Conservation (phyloP, 2,113 vertebrate species). For the Ciconia stormi region DNA sequence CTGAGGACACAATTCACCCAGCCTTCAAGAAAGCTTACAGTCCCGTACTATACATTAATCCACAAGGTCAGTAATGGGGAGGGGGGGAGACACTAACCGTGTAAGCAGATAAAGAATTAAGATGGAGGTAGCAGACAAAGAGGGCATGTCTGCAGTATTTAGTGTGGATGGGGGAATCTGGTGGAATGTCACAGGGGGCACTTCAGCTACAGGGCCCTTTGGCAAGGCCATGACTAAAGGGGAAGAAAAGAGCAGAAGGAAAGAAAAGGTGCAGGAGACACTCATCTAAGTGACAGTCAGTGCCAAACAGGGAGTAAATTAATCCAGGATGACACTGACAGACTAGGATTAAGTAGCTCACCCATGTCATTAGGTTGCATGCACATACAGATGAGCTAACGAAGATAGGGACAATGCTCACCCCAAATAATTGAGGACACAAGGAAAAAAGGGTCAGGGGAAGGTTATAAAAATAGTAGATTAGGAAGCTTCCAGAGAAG, state of each 20-base stretch:
- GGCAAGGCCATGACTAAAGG: neutral
- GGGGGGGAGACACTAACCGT: slow-evolving; percentile 8
- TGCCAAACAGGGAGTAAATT: slow-evolving; percentile 58
- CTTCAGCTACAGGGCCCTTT: neutral
- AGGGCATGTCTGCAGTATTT: slow-evolving; percentile 3
- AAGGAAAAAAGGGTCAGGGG: slow-evolving; percentile 7
- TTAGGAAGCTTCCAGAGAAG: slow-evolving; percentile 23
- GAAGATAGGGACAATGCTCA: slow-evolving; percentile 55
- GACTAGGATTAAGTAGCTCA: slow-evolving; percentile 69
- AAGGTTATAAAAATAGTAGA: slow-evolving; percentile 43
- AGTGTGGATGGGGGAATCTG: neutral
- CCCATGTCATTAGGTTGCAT: slow-evolving; percentile 57
- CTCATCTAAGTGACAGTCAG: slow-evolving; percentile 30
- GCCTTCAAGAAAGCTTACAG: slow-evolving; percentile 71
- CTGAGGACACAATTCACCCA: slow-evolving; percentile 69
- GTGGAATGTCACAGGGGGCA: slow-evolving; percentile 54
- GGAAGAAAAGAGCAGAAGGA: slow-evolving; percentile 2
- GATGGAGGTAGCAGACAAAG: slow-evolving; percentile 66
- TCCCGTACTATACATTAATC: slow-evolving; percentile 67
- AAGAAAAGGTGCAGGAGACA: slow-evolving; percentile 36
- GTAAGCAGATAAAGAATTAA: slow-evolving; percentile 68
- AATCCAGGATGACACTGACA: slow-evolving; percentile 63
- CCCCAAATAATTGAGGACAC: slow-evolving; percentile 61
- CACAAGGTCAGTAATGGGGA: slow-evolving; percentile 63
- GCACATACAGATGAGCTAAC: slow-evolving; percentile 55